A percentile compares a stretch with the other conserved stretches of the same genome.
These are phyloP conservation scores for Peromyscus californicus DNA, from an alignment of 2,113 vertebrate species.

Conservation along the genomic window DNA sequence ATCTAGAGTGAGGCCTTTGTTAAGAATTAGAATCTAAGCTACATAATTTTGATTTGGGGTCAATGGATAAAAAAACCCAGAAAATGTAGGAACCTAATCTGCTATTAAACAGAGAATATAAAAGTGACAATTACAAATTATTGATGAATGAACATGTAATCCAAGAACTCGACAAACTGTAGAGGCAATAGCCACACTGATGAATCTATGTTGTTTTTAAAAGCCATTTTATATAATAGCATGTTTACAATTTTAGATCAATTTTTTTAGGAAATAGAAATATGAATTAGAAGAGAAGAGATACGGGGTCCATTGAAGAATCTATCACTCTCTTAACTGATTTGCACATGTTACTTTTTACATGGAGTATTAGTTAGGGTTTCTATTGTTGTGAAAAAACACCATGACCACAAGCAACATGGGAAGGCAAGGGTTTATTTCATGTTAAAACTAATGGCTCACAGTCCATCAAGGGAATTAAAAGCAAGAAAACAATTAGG, in stretches of 20 bases:
- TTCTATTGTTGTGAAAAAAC: background rate
- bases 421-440: background rate
- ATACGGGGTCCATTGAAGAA: background rate
- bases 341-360: background rate
- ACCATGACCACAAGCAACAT: background rate
- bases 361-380: background rate
- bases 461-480: background rate
- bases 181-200: background rate
- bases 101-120: background rate
- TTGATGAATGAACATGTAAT: background rate
- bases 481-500: background rate
- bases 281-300: background rate
- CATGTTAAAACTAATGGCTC: background rate
- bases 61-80: background rate
- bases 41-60: background rate
- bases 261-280: background rate
- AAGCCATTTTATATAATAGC: background rate
- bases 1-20: background rate
- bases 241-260: background rate
- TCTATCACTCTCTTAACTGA: background rate
- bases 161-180: background rate
- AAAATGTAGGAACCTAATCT: background rate
- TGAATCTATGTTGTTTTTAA: background rate
- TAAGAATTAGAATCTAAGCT: background rate
- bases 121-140: background rate